phyloP scores from a whole-genome alignment of 2,888 invertebrate species.

The Lapara coniferarum region DNA sequence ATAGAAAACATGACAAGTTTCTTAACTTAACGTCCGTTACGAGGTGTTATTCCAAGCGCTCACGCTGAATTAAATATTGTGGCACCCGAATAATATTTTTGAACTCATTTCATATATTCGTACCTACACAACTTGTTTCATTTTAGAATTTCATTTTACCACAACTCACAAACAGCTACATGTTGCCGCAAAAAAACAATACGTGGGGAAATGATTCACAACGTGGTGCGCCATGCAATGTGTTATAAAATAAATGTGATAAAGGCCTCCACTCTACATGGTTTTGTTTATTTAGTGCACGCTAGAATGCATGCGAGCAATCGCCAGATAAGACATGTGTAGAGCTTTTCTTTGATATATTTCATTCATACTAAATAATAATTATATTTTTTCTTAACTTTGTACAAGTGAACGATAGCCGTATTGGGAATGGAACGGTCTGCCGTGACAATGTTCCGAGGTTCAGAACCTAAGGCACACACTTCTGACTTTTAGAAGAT shows the following conservation, averaged over 20 bases:
- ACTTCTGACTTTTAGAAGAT: too few relatives aligned
- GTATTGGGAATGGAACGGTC: too few relatives aligned
- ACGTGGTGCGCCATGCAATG: slow-evolving; percentile 32
- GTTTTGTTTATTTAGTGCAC: slow-evolving; percentile 24
- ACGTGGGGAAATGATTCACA: slow-evolving; percentile 34
- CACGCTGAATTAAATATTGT: slow-evolving; percentile 17
- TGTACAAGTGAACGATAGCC: too few relatives aligned
- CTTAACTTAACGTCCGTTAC: background rate
- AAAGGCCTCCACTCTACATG: slow-evolving; percentile 33
- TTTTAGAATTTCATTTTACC: slow-evolving; percentile 32
- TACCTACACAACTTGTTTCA: slow-evolving; percentile 18
- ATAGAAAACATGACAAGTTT: background rate
- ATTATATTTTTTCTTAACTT: too few relatives aligned
- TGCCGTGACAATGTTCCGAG: too few relatives aligned
- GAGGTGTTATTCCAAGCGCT: background rate
- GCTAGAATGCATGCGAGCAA: background rate
- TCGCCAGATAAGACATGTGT: background rate
- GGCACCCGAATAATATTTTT: slow-evolving; percentile 10
- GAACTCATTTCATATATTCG: slow-evolving; percentile 29
- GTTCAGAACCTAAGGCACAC: too few relatives aligned
- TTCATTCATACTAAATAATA: too few relatives aligned
- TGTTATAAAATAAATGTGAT: slow-evolving; percentile 37
- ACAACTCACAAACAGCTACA: slow-evolving; percentile 31
- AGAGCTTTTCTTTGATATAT: background rate
- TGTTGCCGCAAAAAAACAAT: slow-evolving; percentile 36